Evolutionary conservation across 2,888 invertebrate species (phyloP), one percentile per base, ranked within the genome.

Genomic region (Corythucha ciliata): DNA sequence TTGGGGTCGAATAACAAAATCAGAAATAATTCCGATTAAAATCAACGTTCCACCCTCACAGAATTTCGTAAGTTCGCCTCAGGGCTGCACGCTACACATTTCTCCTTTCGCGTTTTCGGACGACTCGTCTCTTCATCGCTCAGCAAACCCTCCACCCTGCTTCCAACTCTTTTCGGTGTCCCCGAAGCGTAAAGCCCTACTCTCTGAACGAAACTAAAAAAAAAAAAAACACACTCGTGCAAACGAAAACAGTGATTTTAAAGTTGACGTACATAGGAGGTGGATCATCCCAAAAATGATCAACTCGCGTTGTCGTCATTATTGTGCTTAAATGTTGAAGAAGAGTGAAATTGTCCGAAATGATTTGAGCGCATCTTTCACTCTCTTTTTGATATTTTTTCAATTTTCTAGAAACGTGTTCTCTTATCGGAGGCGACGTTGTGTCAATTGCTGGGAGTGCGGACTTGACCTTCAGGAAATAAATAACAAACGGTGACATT

Each of bases 401-500:
- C 54, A 79, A 70, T 65, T 84, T 84, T 52, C 74, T 66, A 7
- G 73, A 71, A 5, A 84, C 80, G 66, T 84, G 84, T 10, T 75
- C 72, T 59, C 82, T 74, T 36, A 71, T 63, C 1, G 74, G 63
- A 7, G 84, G 82, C n/a, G 78, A 68, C 34, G 72, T 69, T 58
- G 74, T 75, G 69, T 84, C 82, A 48, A 83, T 77, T 4, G 78
- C 79, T 4, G 83, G 76, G 50, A 78, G 67, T 2, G 82, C 83
- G 18, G 75, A 74, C 57, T 70, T 66, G 3, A 84, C 78, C 80
- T 56, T 5, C 14, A 33, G 25, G 16, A 2, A 22, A 16, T n/a
- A 6, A 7, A n/a, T n/a, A 10, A 36, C 14, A 10, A 14, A 36
- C 6, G 36, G n/a, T 14, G 36, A 18, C 16, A 25, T 24, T 5